A percentile compares a stretch with the other conserved stretches of the same genome.
Conservation (phyloP, 1,140 invertebrate species). For the Apis mellifera region Amel_HAv3.1 CM009935.2:679001-679500, state of each 20-base stretch:
- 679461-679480: no score
- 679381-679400: neutral
- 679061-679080: constrained; percentile 67
- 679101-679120: neutral
- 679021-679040: constrained; percentile 50
- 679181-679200: constrained; percentile 63
- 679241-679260: constrained; percentile 70
- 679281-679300: constrained; percentile 79
- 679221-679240: constrained; percentile 64
- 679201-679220: constrained; percentile 66
- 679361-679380: constrained; percentile 31
- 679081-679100: constrained; percentile 7
- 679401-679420: no score
- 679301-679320: constrained; percentile 63
- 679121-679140: constrained; percentile 36
- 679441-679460: neutral
- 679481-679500: neutral
- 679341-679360: constrained; percentile 56
- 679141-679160: constrained; percentile 67
- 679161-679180: constrained; percentile 71
- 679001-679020: constrained; percentile 50
- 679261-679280: constrained; percentile 81
- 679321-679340: neutral
- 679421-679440: neutral
- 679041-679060: constrained; percentile 57